Percentiles rank a stretch among this genome's conserved stretches.
These are phyloP conservation scores for Urophycis tenuis DNA, from an alignment of 2,797 vertebrate genomes.

Conservation along the genomic window DNA sequence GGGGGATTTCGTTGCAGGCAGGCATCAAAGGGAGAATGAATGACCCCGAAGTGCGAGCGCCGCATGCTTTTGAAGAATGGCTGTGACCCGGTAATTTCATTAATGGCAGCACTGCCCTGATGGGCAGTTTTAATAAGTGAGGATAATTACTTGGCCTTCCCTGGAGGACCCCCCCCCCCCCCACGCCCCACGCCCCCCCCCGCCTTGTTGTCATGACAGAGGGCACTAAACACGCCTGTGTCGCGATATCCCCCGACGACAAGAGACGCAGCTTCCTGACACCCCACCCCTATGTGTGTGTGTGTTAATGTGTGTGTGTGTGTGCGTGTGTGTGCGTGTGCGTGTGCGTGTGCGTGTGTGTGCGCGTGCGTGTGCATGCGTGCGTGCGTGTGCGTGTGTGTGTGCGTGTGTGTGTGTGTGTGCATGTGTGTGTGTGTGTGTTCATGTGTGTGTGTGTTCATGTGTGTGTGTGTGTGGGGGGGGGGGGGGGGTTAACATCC, in stretches of 20 bases:
- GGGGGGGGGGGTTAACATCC: slow-evolving; percentile 16
- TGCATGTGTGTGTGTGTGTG: too few relatives aligned
- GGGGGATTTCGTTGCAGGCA: not conserved
- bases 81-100: slow-evolving; percentile 54
- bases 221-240: slow-evolving; percentile 34
- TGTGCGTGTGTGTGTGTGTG: too few relatives aligned
- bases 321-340: too few relatives aligned
- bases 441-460: too few relatives aligned
- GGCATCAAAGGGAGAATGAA: slow-evolving; percentile 18
- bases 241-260: slow-evolving; percentile 16
- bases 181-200: not conserved
- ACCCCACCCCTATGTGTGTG: slow-evolving; percentile 13
- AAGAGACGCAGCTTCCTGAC: not conserved
- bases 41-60: slow-evolving; percentile 27
- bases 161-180: slow-evolving; percentile 25
- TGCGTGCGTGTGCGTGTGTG: too few relatives aligned
- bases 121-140: slow-evolving; percentile 57
- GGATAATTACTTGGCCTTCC: slow-evolving; percentile 43
- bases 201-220: slow-evolving; percentile 38
- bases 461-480: too few relatives aligned
- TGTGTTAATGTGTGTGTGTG: too few relatives aligned
- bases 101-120: slow-evolving; percentile 40
- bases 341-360: too few relatives aligned
- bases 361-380: too few relatives aligned
- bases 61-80: slow-evolving; percentile 30